Conservation (phyloP, 1,140 invertebrate species). For the Tachypleus tridentatus region DNA sequence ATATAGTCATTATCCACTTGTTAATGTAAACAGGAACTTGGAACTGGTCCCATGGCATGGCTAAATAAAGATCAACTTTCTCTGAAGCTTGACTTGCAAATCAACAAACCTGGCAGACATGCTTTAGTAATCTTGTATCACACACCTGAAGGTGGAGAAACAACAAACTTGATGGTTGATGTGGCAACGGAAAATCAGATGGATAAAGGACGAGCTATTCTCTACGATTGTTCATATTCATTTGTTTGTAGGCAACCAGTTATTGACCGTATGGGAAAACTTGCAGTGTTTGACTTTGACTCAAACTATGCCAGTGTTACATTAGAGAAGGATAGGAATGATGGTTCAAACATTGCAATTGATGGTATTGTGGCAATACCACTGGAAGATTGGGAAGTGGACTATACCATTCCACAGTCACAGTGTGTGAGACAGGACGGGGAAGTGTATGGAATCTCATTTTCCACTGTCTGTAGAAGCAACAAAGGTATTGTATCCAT, state of each 20-base stretch:
- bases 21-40: conserved; percentile 16
- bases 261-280: conserved; percentile 56
- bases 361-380: conserved; percentile 73
- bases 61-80: conserved; percentile 46
- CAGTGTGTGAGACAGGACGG: conserved; percentile 67
- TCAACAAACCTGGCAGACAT: conserved; percentile 57
- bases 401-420: conserved; percentile 68
- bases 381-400: conserved; percentile 62
- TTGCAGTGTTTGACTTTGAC: conserved; percentile 55
- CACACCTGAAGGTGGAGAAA: conserved; percentile 41
- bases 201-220: conserved; percentile 42
- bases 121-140: conserved; percentile 67
- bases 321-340: conserved; percentile 31
- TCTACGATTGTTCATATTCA: conserved; percentile 67
- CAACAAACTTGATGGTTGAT: conserved; percentile 31
- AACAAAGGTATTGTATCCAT: conserved; percentile 46
- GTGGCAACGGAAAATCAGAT: conserved; percentile 28
- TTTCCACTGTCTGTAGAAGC: conserved; percentile 65
- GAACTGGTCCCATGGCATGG: conserved; percentile 45
- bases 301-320: conserved; percentile 39
- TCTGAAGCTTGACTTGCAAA: conserved; percentile 55
- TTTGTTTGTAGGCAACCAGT: conserved; percentile 76
- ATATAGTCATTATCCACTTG: too few relatives aligned
- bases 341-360: conserved; percentile 47
- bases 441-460: conserved; percentile 54